A percentile compares a stretch with the other conserved stretches of the same genome.
Conservation (phyloP, 2,113 vertebrate genomes). For the Istiophorus platypterus region DNA sequence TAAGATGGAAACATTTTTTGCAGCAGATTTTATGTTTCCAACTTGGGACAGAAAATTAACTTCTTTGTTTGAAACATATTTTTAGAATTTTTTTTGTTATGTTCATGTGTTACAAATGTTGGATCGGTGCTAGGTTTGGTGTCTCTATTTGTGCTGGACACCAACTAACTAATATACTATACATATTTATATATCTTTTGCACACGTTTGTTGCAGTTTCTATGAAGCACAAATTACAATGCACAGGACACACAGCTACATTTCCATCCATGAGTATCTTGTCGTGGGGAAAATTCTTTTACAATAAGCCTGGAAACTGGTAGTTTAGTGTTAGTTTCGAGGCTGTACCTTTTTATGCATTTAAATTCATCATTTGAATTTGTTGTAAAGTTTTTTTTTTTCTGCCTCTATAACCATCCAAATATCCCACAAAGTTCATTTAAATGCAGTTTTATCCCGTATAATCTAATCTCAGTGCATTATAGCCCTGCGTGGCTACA, state of each 20-base stretch:
- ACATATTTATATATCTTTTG: not conserved
- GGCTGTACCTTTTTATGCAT: not conserved
- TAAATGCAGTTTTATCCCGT: conserved; percentile 60
- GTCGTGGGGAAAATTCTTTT: not conserved
- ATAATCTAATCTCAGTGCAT: conserved; percentile 61
- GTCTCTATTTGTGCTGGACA: not conserved
- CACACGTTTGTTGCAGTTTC: not conserved
- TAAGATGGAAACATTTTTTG: not conserved
- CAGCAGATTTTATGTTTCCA: not conserved
- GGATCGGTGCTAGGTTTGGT: not conserved
- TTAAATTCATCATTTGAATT: conserved; percentile 15
- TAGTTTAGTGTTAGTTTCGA: not conserved
- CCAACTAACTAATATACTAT: not conserved
- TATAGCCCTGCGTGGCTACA: conserved; percentile 53
- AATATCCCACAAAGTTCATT: conserved; percentile 52
- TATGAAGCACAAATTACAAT: not conserved
- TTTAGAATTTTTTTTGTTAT: not conserved
- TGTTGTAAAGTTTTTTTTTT: conserved; percentile 17
- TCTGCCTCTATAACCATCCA: conserved; percentile 44
- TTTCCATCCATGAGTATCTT: not conserved
- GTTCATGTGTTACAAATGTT: not conserved
- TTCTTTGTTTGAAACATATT: not conserved
- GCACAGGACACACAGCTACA: not conserved
- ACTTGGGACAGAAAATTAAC: not conserved
- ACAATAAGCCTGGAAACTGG: not conserved